These are phyloP conservation scores for Octopus sinensis DNA, from an alignment of 1,140 invertebrate species.

Conservation along the genomic window DNA sequence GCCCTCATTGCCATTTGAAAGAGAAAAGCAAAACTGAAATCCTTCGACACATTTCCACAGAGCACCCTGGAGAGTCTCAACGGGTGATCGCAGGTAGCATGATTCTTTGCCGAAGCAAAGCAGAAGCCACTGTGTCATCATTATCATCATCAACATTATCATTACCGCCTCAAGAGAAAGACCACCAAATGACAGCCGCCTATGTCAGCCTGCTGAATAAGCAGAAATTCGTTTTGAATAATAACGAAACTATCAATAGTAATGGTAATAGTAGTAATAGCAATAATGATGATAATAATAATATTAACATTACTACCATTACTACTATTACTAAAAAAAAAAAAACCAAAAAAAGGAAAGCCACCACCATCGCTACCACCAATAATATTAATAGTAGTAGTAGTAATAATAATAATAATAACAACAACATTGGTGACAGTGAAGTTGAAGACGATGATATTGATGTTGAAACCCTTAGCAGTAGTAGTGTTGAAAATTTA, in stretches of 20 bases:
- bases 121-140: too few species aligned
- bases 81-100: conserved; percentile 1
- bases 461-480: not conserved
- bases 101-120: not conserved
- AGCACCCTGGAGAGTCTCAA: not conserved
- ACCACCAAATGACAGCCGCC: not conserved
- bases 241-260: not conserved
- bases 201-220: not conserved
- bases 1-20: not conserved
- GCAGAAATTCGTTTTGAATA: not conserved
- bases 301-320: too few species aligned
- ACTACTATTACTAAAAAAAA: not conserved
- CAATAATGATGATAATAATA: not conserved
- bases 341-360: too few species aligned
- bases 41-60: not conserved
- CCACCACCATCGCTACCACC: too few species aligned
- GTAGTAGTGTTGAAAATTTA: not conserved
- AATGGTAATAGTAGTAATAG: not conserved
- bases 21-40: not conserved
- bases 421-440: not conserved
- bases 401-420: not conserved
- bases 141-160: not conserved
- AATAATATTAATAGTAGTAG: not conserved
- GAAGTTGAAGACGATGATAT: too few species aligned
- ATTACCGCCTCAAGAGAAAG: not conserved